These are phyloP conservation scores for Heterodera schachtii DNA, from an alignment of 1,140 invertebrate species.

Conservation along the genomic window DNA sequence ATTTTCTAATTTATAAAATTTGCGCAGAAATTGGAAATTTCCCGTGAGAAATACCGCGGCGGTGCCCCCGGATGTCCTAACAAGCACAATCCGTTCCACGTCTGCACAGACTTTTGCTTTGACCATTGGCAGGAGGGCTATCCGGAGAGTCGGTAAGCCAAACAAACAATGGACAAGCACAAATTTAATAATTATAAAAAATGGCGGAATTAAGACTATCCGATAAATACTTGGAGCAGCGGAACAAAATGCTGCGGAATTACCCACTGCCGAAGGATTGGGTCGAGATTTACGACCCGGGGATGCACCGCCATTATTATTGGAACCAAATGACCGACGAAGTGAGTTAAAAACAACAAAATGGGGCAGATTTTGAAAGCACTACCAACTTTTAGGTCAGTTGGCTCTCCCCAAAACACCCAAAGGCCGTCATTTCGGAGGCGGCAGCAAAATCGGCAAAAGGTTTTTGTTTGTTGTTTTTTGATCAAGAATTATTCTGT, in stretches of 20 bases:
- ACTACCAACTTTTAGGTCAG: conserved; percentile 20
- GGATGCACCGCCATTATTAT: conserved; percentile 84
- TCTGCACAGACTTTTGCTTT: conserved; percentile 84
- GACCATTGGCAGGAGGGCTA: conserved; percentile 82
- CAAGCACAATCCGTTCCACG: conserved; percentile 91
- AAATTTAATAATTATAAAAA: conserved; percentile 5
- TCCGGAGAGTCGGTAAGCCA: conserved; percentile 70
- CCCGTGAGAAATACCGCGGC: conserved; percentile 33
- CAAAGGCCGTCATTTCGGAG: conserved; percentile 56
- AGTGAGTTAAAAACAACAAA: conserved; percentile 69
- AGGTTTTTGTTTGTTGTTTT: conserved; percentile 30
- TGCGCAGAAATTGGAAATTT: conserved; percentile 31
- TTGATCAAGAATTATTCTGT: background rate
- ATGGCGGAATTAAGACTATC: conserved; percentile 65
- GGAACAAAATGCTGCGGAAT: conserved; percentile 78
- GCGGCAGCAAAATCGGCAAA: conserved; percentile 51
- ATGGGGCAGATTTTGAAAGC: background rate
- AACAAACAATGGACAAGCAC: background rate
- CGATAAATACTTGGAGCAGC: conserved; percentile 76
- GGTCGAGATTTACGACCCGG: conserved; percentile 74
- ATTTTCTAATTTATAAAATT: background rate
- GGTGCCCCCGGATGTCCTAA: conserved; percentile 82
- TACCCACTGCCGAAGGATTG: conserved; percentile 89
- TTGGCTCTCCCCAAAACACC: conserved; percentile 62
- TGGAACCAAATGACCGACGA: conserved; percentile 88